Percentiles rank a stretch among this genome's conserved stretches.
phyloP scores from a whole-genome alignment of 2,797 vertebrate species.

The Amniataba percoides region DNA sequence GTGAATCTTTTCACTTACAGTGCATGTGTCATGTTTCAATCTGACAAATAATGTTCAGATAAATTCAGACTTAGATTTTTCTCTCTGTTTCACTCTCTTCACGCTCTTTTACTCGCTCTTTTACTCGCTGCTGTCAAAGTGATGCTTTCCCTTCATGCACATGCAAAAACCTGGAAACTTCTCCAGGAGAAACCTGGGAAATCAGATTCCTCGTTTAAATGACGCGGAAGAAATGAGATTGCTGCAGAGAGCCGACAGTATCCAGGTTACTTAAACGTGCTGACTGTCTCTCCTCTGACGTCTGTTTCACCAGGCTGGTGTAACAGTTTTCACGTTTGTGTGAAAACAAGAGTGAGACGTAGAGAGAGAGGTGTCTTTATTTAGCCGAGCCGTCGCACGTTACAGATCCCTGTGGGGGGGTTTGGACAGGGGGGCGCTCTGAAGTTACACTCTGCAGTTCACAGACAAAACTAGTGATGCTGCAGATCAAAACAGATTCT shows the following conservation, averaged over 20 bases:
- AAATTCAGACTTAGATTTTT: neutral
- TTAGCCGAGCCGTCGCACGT: slow-evolving; percentile 33
- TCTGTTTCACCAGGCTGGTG: slow-evolving; percentile 7
- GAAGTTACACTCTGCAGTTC: slow-evolving; percentile 39
- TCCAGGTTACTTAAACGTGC: neutral
- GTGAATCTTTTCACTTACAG: neutral
- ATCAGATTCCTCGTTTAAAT: neutral
- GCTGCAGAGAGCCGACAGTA: neutral
- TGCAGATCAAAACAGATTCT: slow-evolving; percentile 28
- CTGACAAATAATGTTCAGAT: neutral
- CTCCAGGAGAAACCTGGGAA: neutral
- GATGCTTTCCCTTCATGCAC: neutral
- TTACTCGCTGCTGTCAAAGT: too few relatives aligned
- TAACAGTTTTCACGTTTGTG: slow-evolving; percentile 12
- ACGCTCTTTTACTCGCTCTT: too few relatives aligned
- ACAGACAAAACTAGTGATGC: slow-evolving; percentile 16
- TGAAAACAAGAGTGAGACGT: slow-evolving; percentile 29
- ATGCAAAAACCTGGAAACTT: neutral
- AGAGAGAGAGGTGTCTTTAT: slow-evolving; percentile 44
- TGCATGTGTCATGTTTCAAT: neutral
- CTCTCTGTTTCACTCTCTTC: neutral
- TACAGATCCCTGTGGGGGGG: slow-evolving; percentile 39
- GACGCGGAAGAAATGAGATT: neutral
- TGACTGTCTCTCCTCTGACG: neutral
- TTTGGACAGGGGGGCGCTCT: too few relatives aligned